Percentiles rank a stretch among this genome's conserved stretches.
phyloP scores from a whole-genome alignment of 2,888 invertebrate genomes.

The Scaptomyza caliginosa region DNA sequence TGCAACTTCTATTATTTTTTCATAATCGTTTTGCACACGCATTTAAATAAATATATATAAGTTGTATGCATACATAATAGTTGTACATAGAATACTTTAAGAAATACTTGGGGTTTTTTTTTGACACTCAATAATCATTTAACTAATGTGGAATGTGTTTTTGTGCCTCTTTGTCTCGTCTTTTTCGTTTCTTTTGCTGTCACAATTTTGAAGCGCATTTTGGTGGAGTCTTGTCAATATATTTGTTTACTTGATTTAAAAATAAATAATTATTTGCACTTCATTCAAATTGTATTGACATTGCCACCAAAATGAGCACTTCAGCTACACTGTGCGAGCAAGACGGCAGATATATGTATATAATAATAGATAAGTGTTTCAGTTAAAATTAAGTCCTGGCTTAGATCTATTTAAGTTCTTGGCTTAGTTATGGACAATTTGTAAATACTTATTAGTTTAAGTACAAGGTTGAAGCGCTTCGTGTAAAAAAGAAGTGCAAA shows the following conservation, averaged over 20 bases:
- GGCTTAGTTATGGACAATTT: conserved; percentile 44
- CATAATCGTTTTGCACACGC: conserved; percentile 13
- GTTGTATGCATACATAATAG: conserved; percentile 22
- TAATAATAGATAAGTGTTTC: conserved; percentile 1
- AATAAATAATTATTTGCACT: conserved; percentile 3
- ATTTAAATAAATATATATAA: conserved; percentile 39
- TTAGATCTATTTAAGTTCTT: conserved; percentile 47
- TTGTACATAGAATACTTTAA: conserved; percentile 55
- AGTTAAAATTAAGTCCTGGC: conserved; percentile 5
- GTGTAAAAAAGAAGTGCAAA: conserved; percentile 5
- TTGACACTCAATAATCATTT: conserved; percentile 44
- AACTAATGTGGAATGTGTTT: conserved; percentile 53
- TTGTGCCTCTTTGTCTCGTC: conserved; percentile 46
- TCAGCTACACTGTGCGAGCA: conserved; percentile 22
- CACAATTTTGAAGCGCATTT: conserved; percentile 10
- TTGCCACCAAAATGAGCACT: conserved; percentile 35
- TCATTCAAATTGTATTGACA: conserved; percentile 1
- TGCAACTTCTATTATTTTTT: conserved; percentile 8
- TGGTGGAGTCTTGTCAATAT: conserved; percentile 11
- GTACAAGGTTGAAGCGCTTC: conserved; percentile 43
- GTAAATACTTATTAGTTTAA: conserved; percentile 44
- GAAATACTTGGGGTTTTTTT: conserved; percentile 48
- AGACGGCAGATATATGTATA: conserved; percentile 23
- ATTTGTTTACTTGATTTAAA: conserved; percentile 10
- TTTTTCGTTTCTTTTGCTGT: too few species aligned